A percentile compares a stretch with the other conserved stretches of the same genome.
phyloP scores from a whole-genome alignment of 2,888 invertebrate species.

The Lysandra coridon region DNA sequence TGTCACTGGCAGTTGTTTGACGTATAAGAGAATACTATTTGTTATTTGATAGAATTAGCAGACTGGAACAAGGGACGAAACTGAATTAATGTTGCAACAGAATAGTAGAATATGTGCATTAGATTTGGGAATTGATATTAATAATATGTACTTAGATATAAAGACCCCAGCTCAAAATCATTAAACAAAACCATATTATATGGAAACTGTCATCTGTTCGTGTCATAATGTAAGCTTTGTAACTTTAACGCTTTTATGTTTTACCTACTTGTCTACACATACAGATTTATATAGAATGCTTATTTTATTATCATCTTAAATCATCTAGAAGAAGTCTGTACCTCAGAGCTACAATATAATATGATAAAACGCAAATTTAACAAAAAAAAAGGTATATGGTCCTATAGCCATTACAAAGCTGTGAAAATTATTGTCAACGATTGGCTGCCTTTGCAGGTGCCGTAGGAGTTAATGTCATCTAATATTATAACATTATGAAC shows the following conservation, averaged over 20 bases:
- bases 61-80: background rate
- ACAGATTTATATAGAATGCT: background rate
- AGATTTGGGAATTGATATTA: background rate
- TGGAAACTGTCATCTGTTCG: background rate
- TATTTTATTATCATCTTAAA: background rate
- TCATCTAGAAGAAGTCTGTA: too few relatives aligned
- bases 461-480: too few relatives aligned
- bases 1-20: too few relatives aligned
- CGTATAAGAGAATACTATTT: too few relatives aligned
- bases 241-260: constrained; percentile 10
- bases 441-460: too few relatives aligned
- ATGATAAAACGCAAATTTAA: too few relatives aligned
- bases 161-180: background rate
- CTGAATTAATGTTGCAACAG: background rate
- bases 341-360: too few relatives aligned
- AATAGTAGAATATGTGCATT: background rate
- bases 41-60: too few relatives aligned
- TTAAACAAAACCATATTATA: background rate
- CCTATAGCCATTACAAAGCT: too few relatives aligned
- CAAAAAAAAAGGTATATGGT: too few relatives aligned
- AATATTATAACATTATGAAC: too few relatives aligned
- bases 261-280: constrained; percentile 15
- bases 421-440: too few relatives aligned
- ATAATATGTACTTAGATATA: background rate
- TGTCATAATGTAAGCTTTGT: constrained; percentile 12